Percentiles rank a stretch among this genome's conserved stretches.
These are phyloP conservation scores for Oscheius sp. DNA, from an alignment of 2,888 invertebrate genomes.

Conservation along the genomic window DNA sequence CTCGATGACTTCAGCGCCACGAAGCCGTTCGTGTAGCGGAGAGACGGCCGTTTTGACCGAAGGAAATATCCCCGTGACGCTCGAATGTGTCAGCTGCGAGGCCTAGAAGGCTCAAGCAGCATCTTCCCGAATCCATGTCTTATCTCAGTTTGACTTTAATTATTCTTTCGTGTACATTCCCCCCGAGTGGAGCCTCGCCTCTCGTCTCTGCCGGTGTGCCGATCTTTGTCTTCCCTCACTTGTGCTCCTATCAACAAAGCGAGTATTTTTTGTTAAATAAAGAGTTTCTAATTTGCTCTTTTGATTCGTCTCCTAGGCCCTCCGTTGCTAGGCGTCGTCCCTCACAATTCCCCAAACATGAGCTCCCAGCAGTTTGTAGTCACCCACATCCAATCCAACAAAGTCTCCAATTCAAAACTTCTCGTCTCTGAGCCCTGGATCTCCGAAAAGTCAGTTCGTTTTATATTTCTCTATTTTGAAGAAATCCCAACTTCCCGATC, in stretches of 20 bases:
- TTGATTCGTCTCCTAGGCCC: background rate
- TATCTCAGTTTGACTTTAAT: slow-evolving; percentile 23
- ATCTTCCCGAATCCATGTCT: background rate
- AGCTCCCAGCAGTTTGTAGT: slow-evolving; percentile 4
- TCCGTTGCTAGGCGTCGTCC: slow-evolving; percentile 14
- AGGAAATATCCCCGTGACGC: slow-evolving; percentile 60
- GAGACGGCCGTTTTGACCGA: slow-evolving; percentile 61
- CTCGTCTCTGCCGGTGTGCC: slow-evolving; percentile 11
- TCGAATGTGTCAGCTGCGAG: slow-evolving; percentile 65
- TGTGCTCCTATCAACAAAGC: slow-evolving; percentile 19
- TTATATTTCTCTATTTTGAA: background rate
- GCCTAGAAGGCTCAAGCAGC: slow-evolving; percentile 10
- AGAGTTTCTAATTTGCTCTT: slow-evolving; percentile 13
- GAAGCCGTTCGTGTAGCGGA: slow-evolving; percentile 45
- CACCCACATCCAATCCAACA: background rate
- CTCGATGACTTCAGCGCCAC: slow-evolving; percentile 54
- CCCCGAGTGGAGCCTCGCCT: slow-evolving; percentile 16
- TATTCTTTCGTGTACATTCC: slow-evolving; percentile 25
- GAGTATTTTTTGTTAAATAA: slow-evolving; percentile 27
- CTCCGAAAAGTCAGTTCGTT: slow-evolving; percentile 47
- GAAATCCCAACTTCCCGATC: slow-evolving; percentile 37
- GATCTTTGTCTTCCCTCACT: slow-evolving; percentile 3
- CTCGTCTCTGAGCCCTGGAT: slow-evolving; percentile 43
- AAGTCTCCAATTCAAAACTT: background rate
- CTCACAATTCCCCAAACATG: background rate